These are phyloP conservation scores for Linurgus olivaceus DNA, from an alignment of 2,797 vertebrate genomes.

Conservation along the genomic window DNA sequence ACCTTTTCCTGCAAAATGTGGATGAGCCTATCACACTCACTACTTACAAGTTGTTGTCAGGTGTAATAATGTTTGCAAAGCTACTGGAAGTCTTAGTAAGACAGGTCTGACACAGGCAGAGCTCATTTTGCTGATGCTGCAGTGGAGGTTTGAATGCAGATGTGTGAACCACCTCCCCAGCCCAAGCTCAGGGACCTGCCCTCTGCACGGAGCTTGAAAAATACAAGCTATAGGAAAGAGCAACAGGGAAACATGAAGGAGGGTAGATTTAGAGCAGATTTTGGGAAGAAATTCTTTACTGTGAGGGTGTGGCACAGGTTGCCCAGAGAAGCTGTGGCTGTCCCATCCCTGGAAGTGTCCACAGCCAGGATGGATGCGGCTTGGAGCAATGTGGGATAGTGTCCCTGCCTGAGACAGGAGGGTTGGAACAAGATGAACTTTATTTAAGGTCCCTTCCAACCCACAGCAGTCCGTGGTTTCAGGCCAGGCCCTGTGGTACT, in stretches of 20 bases:
- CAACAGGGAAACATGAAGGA: background rate
- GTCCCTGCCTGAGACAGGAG: background rate
- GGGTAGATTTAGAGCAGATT: background rate
- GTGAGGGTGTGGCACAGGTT: background rate
- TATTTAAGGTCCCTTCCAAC: background rate
- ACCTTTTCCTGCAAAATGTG: background rate
- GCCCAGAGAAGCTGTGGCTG: background rate
- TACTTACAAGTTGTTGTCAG: background rate
- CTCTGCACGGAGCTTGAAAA: background rate
- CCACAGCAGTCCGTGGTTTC: rapidly evolving
- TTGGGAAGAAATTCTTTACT: background rate
- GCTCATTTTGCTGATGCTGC: background rate
- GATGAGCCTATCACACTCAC: background rate
- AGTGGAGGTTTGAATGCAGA: background rate
- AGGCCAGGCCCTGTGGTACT: slow-evolving; percentile 64
- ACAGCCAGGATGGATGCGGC: rapidly evolving
- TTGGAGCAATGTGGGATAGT: background rate
- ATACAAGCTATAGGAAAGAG: rapidly evolving
- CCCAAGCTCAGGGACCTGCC: background rate
- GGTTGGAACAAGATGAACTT: background rate
- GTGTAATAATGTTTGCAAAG: background rate
- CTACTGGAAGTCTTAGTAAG: background rate
- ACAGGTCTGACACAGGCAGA: background rate
- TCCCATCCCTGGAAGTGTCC: background rate
- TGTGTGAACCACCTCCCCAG: background rate